Percentiles rank a stretch among this genome's conserved stretches.
phyloP scores from a whole-genome alignment of 2,797 vertebrate genomes.

The Erethizon dorsatum region DNA sequence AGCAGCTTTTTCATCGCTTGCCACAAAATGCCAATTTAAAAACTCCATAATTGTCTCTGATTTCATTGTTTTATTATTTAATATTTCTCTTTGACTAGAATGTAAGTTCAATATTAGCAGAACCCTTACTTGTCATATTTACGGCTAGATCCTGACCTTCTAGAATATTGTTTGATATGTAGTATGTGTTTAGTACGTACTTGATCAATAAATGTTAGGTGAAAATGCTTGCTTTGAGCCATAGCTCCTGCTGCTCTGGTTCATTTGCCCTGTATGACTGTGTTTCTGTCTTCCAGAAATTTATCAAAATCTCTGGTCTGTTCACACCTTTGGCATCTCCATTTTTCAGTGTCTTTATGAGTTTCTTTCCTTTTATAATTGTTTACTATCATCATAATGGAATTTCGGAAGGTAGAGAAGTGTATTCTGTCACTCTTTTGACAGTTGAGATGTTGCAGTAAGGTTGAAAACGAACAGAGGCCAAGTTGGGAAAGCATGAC shows the following conservation, averaged over 20 bases:
- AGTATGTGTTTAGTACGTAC: constrained; percentile 11
- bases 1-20: neutral
- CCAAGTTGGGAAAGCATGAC: neutral
- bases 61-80: constrained; percentile 14
- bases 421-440: constrained; percentile 19
- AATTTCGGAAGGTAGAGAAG: neutral
- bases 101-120: neutral
- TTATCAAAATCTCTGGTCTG: constrained; percentile 35
- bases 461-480: constrained; percentile 47
- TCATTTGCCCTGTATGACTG: neutral
- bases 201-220: constrained; percentile 21
- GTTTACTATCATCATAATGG: constrained; percentile 31
- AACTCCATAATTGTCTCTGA: neutral
- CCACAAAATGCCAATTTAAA: constrained; percentile 28
- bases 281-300: constrained; percentile 45
- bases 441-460: neutral
- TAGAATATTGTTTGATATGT: constrained; percentile 29
- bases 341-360: constrained; percentile 31
- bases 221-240: constrained; percentile 57
- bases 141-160: neutral
- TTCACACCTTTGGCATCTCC: constrained; percentile 37
- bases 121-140: neutral
- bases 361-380: constrained; percentile 52
- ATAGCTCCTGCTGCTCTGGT: neutral
- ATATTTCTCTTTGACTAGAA: constrained; percentile 35